Evolutionary conservation across 2,888 invertebrate genomes (phyloP), one percentile per base, ranked within the genome.

Genomic region (Drosophila testacea): DNA sequence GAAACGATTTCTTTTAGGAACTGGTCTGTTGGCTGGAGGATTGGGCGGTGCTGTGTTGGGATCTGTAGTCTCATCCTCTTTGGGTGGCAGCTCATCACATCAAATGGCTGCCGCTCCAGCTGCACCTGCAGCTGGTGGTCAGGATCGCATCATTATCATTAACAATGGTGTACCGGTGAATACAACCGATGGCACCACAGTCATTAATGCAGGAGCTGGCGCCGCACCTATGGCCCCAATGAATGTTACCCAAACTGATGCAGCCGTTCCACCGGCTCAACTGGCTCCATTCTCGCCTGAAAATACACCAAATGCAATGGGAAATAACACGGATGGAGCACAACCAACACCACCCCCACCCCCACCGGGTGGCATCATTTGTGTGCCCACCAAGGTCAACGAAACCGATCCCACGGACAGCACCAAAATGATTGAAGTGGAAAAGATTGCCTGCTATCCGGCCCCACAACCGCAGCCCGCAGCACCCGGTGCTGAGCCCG

Each of bases 351-450:
- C 82, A 28, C 69, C 74, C 9, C 71, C 75, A 39, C 90, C 90
- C 28, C 81, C 89, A 32, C 57, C 89, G 5, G 92, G 92, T 36
- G 88, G 90, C 51, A 88, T 92, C n/a, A 90, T 91, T 36, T 92
- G 92, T 62, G 90, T 91, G 50, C 92, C 92, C 64, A 78, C 91
- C 7, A 85, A 90, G 67, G 76, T 91, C 11, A 92, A 92, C 76
- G 92, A 91, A 72, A 92, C 92, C 50, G 92, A 92, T 88, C 92
- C 92, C n/a, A 69, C 77, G 28, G 92, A 92, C 73, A 80, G 84
- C 57, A 88, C 60, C 36, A 92, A 92, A 76, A 89, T 89, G 77
- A 80, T 86, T 42, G 90, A 91, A 63, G 90, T 91, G 4, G 89
- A 92, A 67, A 91, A 92, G 61, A 79, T 90, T 51, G 92, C 91